Evolutionary conservation across 2,888 invertebrate genomes (phyloP), one percentile per base, ranked within the genome.

Genomic region (Melinaea marsaeus): DNA sequence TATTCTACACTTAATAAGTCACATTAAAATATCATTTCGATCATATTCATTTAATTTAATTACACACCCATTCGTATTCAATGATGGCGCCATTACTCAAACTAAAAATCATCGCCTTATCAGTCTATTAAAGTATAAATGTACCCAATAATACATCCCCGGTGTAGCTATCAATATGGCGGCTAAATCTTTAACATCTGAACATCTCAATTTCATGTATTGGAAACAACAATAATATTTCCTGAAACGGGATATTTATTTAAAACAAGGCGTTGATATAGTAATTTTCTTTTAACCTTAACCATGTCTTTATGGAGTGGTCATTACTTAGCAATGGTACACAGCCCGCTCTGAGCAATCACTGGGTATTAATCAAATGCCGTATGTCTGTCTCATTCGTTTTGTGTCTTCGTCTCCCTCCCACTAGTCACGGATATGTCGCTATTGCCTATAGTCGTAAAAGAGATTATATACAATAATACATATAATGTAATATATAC

Each of bases 251-350:
- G 88, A 89, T 90, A 90, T 90, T 90, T 90, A 90, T 90, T 90
- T 88, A 88, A 90, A 90, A 90, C 89, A 89, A 90, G 90, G 88
- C 90, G 90, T 89, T 90, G 90, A 90, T 90, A 90, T 90, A 90
- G 90, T 90, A 90, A 90, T 90, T 90, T 90, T 90, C 89, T 90
- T 90, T 90, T 89, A 90, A 90, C 90, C 90, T 90, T 90, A 89
- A 89, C 88, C 90, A 87, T 90, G 90, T 90, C 90, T 89, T 90
- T 88, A 90, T 90, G 90, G 90, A 89, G 86, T 87, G 90, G 90
- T 86, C 90, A 90, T 90, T 90, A 90, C 90, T 90, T 90, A 90
- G 90, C 86, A 88, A 88, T 88, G 90, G 89, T 88, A 89, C 90
- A 89, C 86, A 88, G 88, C 84, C 83, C 86, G 86, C 86, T 86